Conservation (phyloP, 1,140 invertebrate genomes). For the Drosophila carrolli region DNA sequence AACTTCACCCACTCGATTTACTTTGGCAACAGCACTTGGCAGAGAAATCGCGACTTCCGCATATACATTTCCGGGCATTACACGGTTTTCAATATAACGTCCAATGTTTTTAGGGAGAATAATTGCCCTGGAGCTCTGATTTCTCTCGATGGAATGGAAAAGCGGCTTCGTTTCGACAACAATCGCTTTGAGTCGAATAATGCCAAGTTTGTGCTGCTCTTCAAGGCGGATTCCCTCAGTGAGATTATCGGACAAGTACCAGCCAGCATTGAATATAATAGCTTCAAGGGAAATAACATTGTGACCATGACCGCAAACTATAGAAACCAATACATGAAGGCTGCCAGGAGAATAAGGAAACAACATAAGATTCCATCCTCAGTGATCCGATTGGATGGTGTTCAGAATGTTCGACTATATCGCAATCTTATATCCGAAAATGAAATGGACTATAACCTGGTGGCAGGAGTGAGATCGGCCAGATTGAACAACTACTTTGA, state of each 20-base stretch:
- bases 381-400: slow-evolving; percentile 95
- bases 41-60: slow-evolving; percentile 93
- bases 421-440: slow-evolving; percentile 97
- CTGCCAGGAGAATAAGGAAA: slow-evolving; percentile 43
- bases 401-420: slow-evolving; percentile 96
- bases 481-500: slow-evolving; percentile 95
- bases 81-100: slow-evolving; percentile 92
- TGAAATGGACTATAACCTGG: slow-evolving; percentile 94
- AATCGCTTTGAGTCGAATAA: slow-evolving; percentile 93
- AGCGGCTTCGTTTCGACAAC: slow-evolving; percentile 93
- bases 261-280: slow-evolving; percentile 92
- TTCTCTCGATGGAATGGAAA: slow-evolving; percentile 97
- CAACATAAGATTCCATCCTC: slow-evolving; percentile 88
- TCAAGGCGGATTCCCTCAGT: slow-evolving; percentile 95
- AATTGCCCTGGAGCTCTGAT: slow-evolving; percentile 93
- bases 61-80: slow-evolving; percentile 96
- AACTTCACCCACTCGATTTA: slow-evolving; percentile 96
- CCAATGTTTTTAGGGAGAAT: slow-evolving; percentile 95
- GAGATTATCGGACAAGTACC: slow-evolving; percentile 94
- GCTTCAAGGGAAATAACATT: slow-evolving; percentile 90
- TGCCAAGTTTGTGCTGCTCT: slow-evolving; percentile 94
- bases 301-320: slow-evolving; percentile 58
- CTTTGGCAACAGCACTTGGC: slow-evolving; percentile 94
- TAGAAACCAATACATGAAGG: slow-evolving; percentile 56
- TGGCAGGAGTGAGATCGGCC: slow-evolving; percentile 96